Evolutionary conservation across 2,888 invertebrate genomes (phyloP), one percentile per base, ranked within the genome.

Genomic region (Altica lythri): DNA sequence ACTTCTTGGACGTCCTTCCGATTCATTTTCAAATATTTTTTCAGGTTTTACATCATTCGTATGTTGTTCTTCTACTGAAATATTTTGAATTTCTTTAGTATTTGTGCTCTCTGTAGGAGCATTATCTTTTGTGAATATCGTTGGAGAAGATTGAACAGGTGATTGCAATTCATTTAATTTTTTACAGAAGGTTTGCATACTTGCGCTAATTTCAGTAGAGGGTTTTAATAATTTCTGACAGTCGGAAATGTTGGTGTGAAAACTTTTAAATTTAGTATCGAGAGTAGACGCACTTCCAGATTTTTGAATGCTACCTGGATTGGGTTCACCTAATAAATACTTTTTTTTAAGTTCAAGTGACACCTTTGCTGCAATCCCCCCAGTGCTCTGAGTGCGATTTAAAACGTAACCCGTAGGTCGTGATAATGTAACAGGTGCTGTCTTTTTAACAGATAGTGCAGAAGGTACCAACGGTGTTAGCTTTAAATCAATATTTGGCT

Each of bases 151-250:
- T 13, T 55, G 57, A 10, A 65, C 56, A 18, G 70, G 79, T 4
- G 78, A 76, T 4, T 75, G 71, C 12, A 68, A 54, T 53, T 75
- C 74, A 48, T 70, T 68, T 18, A 73, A 61, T 62, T 72, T 73
- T 53, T 63, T 70, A 81, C 50, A 87, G 73, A 88, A 85, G 2
- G 84, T 84, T 70, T 86, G 85, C 85, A 86, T 86, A 37, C 83
- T 81, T 0, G 86, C 82, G 68, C 84, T 86, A 9, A 86, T 60
- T 56, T 71, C 69, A 0, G 85, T 81, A 0, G 90, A 88, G 0
- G 91, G 90, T 73, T 91, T 88, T 30, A 93, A 74, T 62, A 92
- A 77, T 70, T 92, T 93, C 68, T 94, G 94, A 69, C 92, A 90
- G 71, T 93, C 92, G 0, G 91, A 89, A 56, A 94, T 94, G 65